Evolutionary conservation across 2,797 vertebrate genomes (phyloP), one percentile per base, ranked within the genome.

Genomic region (Girardinus metallicus): DNA sequence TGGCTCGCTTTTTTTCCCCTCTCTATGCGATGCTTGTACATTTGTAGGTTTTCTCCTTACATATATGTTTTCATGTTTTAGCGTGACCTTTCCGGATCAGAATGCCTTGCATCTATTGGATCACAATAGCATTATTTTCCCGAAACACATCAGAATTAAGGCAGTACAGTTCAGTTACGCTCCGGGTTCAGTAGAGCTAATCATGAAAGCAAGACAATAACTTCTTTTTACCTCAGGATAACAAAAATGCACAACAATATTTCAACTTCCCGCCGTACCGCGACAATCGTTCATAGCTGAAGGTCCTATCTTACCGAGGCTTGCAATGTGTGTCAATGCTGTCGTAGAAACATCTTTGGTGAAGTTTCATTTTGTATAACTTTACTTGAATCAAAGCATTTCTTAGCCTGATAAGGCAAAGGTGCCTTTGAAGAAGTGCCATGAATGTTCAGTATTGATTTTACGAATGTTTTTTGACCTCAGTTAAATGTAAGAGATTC

Each of bases 11-110:
- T 0, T 75, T 81, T 86, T 46, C 46, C 21, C 46, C 26, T 8
- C 49, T 83, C 87, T 84, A 76, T 89, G 86, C 90, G 76, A 91
- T 76, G 86, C 82, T 93, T 95, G 93, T 96, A 93, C 91, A 94
- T 95, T 94, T 95, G 91, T 95, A 93, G 88, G 77, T 53, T 13
- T 76, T 83, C 75, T 92, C 76, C 80, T 55, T 90, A 62, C 90
- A 85, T 82, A 88, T 85, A 49, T 13, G 53, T 85, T 88, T 82
- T 86, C 53, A 81, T 83, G 74, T 90, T 87, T 85, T 79, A 57
- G 49, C 74, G 39, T 72, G 41, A 74, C 72, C 49, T 23, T 66
- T 60, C 10, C 51, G 73, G 73, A 51, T 84, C 74, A 72, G 77
- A 41, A 81, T 82, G 73, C 82, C 81, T 86, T 18, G 62, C 83